Conservation (phyloP, 2,113 vertebrate genomes). For the Rostratula benghalensis region DNA sequence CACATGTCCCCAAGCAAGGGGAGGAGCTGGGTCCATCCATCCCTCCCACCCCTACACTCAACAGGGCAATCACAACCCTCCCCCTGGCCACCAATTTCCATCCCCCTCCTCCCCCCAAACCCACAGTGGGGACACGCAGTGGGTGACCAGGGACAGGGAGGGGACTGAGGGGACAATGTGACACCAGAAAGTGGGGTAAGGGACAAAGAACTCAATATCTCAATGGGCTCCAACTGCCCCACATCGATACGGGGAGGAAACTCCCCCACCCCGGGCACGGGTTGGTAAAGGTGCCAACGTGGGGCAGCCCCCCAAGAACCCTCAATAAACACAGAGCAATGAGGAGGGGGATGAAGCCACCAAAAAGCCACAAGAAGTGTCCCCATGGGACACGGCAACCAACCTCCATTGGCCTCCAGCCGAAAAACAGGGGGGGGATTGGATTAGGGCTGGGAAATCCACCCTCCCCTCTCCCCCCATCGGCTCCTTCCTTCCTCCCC, state of each 20-base stretch:
- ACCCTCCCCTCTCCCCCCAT: too few species aligned
- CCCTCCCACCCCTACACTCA: fast-evolving
- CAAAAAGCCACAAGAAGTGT: background rate
- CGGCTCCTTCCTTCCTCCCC: background rate
- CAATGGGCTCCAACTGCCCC: background rate
- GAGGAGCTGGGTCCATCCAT: background rate
- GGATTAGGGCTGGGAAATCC: background rate
- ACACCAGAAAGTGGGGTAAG: fast-evolving
- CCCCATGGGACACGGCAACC: fast-evolving
- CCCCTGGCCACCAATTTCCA: too few species aligned
- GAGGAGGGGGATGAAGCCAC: background rate
- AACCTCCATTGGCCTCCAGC: background rate
- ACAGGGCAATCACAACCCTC: background rate
- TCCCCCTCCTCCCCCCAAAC: too few species aligned
- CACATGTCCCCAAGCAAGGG: too few species aligned
- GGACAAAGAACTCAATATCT: background rate
- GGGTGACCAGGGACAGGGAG: background rate
- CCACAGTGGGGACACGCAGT: background rate
- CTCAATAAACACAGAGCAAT: too few species aligned
- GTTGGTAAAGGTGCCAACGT: background rate
- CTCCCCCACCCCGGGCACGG: fast-evolving
- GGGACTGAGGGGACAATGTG: background rate
- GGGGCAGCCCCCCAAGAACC: background rate
- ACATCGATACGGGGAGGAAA: background rate
- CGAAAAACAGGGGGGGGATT: fast-evolving